phyloP scores from a whole-genome alignment of 1,140 invertebrate genomes.

The Manduca sexta region DNA sequence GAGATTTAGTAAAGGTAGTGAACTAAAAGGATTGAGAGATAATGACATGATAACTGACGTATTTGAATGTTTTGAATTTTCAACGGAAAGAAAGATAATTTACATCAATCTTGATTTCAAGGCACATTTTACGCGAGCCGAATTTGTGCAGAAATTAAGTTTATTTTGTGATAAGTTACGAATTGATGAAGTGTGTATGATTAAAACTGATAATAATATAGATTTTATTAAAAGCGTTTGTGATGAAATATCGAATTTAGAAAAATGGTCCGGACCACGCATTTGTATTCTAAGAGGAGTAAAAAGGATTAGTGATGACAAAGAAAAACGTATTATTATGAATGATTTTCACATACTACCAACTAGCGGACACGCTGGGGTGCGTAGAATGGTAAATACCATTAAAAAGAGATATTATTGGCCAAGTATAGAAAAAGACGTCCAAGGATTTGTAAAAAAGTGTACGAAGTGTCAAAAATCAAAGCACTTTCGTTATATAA shows the following conservation, averaged over 20 bases:
- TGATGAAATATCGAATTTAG: neutral
- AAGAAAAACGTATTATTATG: constrained; percentile 11
- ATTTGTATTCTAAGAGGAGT: constrained; percentile 12
- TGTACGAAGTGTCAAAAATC: constrained; percentile 14
- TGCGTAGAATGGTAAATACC: constrained; percentile 12
- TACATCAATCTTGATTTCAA: constrained; percentile 9
- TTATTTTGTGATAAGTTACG: constrained; percentile 8
- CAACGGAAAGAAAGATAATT: constrained; percentile 3
- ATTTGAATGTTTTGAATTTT: constrained; percentile 9
- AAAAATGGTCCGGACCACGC: constrained; percentile 1
- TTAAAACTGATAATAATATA: constrained; percentile 9
- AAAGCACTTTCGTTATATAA: constrained; percentile 2
- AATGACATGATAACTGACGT: constrained; percentile 2
- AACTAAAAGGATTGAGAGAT: constrained; percentile 6
- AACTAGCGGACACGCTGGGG: constrained; percentile 10
- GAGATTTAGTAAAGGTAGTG: constrained; percentile 1
- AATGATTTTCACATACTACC: constrained; percentile 17
- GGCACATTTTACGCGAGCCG: constrained; percentile 8
- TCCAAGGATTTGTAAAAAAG: constrained; percentile 10
- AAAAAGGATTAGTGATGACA: neutral
- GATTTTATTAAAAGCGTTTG: constrained; percentile 3
- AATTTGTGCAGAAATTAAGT: constrained; percentile 7
- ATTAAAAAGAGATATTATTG: constrained; percentile 17
- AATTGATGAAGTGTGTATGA: constrained; percentile 10
- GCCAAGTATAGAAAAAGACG: constrained; percentile 12